Evolutionary conservation across 2,797 vertebrate genomes (phyloP), one percentile per base, ranked within the genome.

Genomic region (Streptopelia turtur): DNA sequence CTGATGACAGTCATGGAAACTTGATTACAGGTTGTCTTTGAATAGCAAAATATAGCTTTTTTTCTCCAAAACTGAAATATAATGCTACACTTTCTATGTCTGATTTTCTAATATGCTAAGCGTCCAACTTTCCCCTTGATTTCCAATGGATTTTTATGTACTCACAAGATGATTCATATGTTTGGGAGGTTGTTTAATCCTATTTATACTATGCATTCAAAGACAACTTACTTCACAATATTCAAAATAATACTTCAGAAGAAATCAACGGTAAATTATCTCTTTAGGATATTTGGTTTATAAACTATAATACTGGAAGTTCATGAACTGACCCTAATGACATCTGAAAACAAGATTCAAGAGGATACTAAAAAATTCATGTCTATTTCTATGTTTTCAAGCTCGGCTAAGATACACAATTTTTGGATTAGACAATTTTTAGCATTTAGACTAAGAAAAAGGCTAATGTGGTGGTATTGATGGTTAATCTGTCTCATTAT

Each of bases 11-110:
- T 59, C n/a, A n/a, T 24, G 93, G 91, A 94, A n/a, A 85, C n/a
- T 94, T 94, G 35, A 86, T 94, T 87, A 83, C 22, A 72, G 79
- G n/a, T 10, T 88, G 57, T 22, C 79, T 87, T 95, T 93, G 70
- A 89, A 69, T 81, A 90, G 50, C 13, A 66, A 80, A 94, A 93
- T 77, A 92, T 5, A 74, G 12, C 3, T 18, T 39, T 71, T 61
- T 87, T 81, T 37, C 35, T 83, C n/a, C 12, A 72, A 78, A 81
- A 77, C 20, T 49, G 11, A 47, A 89, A 75, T 55, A 31, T 5
- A 57, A 16, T 28, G 11, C 8, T 90, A n/a, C 11, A 30, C 2
- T 85, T 74, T 43, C 11, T 45, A 6, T 63, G 15, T 59, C 47
- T 94, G 59, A 65, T 90, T 86, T 92, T 78, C 41, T 79, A 31